Evolutionary conservation across 1,140 invertebrate species (phyloP).

Genomic region (Drosophila tsacasi): DNA sequence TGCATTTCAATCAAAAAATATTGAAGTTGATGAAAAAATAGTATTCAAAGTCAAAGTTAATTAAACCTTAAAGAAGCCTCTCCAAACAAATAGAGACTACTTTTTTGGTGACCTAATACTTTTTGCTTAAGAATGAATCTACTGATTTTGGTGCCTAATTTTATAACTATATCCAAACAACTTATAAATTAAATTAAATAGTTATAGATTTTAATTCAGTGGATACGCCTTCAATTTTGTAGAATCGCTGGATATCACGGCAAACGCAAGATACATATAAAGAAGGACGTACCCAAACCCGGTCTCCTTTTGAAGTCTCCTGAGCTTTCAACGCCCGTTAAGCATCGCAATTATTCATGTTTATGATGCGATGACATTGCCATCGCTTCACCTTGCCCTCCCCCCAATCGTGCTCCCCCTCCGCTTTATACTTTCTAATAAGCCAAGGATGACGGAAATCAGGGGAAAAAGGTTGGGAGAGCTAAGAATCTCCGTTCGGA

Average conservation of each 20-base stretch:
- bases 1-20: no score
- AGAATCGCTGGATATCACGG: background rate
- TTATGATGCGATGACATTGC: conserved; percentile 73
- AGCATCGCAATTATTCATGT: conserved; percentile 80
- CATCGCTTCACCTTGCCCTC: conserved; percentile 12
- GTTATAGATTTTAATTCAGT: no score
- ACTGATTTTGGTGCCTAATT: no score
- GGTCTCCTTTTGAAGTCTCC: conserved; percentile 43
- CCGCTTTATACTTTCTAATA: conserved; percentile 39
- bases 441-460: conserved; percentile 9
- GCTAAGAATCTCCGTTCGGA: conserved; percentile 1
- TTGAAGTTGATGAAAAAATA: no score
- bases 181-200: background rate
- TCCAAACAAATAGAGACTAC: no score
- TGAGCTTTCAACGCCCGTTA: conserved; percentile 75
- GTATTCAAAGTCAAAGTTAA: no score
- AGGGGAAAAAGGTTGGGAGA: background rate
- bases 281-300: conserved; percentile 1
- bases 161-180: background rate
- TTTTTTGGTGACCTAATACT: no score
- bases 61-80: no score
- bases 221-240: background rate
- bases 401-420: background rate
- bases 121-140: no score
- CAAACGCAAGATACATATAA: conserved; percentile 12